Percentiles rank a stretch among this genome's conserved stretches.
These are phyloP conservation scores for Phengaris alcon DNA, from an alignment of 2,888 invertebrate species.

Conservation along the genomic window DNA sequence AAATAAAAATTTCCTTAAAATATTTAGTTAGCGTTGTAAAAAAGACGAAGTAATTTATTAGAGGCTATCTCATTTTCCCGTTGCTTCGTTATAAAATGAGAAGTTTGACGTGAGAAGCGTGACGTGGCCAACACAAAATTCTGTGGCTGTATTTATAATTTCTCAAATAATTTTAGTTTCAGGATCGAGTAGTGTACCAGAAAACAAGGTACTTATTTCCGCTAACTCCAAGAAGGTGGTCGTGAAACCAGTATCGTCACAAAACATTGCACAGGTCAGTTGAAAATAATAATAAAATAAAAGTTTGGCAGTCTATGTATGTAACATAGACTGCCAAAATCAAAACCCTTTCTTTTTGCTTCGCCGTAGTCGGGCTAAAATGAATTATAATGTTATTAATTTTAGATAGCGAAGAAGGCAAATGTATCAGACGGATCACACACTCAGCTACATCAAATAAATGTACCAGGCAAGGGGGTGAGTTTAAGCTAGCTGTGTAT, in stretches of 20 bases:
- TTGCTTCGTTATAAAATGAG: too few relatives aligned
- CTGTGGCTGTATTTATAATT: too few relatives aligned
- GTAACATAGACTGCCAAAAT: too few relatives aligned
- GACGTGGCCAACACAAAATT: too few relatives aligned
- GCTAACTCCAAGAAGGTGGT: slow-evolving; percentile 61
- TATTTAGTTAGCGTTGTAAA: too few relatives aligned
- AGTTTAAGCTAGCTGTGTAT: slow-evolving; percentile 38
- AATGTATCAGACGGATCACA: slow-evolving; percentile 51
- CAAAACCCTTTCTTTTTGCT: too few relatives aligned
- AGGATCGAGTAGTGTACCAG: slow-evolving; percentile 40
- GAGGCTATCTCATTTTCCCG: too few relatives aligned
- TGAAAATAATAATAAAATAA: neutral
- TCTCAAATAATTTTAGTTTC: slow-evolving; percentile 36
- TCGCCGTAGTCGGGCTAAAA: too few relatives aligned
- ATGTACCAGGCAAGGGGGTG: slow-evolving; percentile 85
- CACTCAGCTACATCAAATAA: slow-evolving; percentile 84
- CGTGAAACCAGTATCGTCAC: slow-evolving; percentile 52
- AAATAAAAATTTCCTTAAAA: too few relatives aligned
- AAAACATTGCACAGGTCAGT: slow-evolving; percentile 53
- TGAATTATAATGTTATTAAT: slow-evolving; percentile 14
- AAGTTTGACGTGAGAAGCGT: too few relatives aligned
- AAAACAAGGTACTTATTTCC: slow-evolving; percentile 56
- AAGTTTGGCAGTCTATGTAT: too few relatives aligned
- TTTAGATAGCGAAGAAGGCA: slow-evolving; percentile 54
- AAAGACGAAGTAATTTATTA: too few relatives aligned